A percentile compares a stretch with the other conserved stretches of the same genome.
These are phyloP conservation scores for Sebastes schlegelii DNA, from an alignment of 2,113 vertebrate genomes.

Conservation along the genomic window DNA sequence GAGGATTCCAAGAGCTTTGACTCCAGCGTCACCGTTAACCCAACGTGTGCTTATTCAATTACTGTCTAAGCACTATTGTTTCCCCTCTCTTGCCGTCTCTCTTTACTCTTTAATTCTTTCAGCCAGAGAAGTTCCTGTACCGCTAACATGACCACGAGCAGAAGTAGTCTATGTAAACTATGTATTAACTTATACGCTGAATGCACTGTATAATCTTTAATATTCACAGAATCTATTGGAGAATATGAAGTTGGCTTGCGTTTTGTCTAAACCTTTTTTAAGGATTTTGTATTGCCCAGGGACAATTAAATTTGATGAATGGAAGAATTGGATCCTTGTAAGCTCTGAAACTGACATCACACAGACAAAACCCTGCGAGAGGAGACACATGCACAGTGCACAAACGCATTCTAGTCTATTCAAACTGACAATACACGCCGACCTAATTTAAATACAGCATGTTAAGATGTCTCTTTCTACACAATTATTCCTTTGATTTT, in stretches of 20 bases:
- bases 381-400: slow-evolving; percentile 6
- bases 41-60: slow-evolving; percentile 33
- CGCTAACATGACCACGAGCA: background rate
- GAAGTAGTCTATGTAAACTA: background rate
- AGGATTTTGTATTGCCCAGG: slow-evolving; percentile 6
- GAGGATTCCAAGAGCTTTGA: slow-evolving; percentile 18
- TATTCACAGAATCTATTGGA: background rate
- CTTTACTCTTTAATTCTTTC: background rate
- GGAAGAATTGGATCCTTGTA: slow-evolving; percentile 20
- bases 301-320: slow-evolving; percentile 26
- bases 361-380: slow-evolving; percentile 25
- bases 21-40: slow-evolving; percentile 11
- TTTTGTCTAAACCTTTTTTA: slow-evolving; percentile 21
- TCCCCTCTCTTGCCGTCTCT: background rate
- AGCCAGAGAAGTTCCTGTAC: background rate
- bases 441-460: background rate
- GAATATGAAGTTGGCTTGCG: background rate
- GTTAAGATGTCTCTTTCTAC: background rate
- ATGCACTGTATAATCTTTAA: background rate
- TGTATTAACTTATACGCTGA: background rate
- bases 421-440: background rate
- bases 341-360: slow-evolving; percentile 6
- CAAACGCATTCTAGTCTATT: background rate
- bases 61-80: slow-evolving; percentile 29
- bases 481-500: background rate